Evolutionary conservation across 1,140 invertebrate genomes (phyloP).

Genomic region (Phenacoccus solenopsis): DNA sequence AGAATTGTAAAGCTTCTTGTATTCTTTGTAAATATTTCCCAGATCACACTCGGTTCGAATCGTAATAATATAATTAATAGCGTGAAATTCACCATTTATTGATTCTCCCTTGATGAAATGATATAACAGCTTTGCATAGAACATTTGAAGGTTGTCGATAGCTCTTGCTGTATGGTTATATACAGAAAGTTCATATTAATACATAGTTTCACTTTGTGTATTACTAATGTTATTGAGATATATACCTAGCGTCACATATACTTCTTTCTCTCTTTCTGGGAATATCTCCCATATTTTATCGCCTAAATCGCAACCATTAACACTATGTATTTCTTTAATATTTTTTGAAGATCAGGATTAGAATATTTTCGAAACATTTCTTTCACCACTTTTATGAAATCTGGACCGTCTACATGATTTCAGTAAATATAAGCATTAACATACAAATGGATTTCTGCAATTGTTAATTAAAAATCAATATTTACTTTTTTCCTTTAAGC

Average conservation of each 20-base stretch:
- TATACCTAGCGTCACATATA: background rate
- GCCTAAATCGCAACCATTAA: background rate
- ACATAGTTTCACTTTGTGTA: too few relatives aligned
- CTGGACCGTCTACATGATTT: too few relatives aligned
- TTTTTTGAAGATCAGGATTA: background rate
- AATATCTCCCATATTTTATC: background rate
- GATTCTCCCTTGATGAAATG: background rate
- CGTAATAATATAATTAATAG: background rate
- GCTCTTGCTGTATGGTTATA: background rate
- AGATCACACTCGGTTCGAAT: background rate
- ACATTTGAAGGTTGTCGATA: background rate
- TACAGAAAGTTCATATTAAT: too few relatives aligned
- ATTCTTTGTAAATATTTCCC: background rate
- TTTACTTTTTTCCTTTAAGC: too few relatives aligned
- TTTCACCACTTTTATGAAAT: background rate
- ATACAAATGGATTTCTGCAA: too few relatives aligned
- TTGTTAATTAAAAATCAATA: too few relatives aligned
- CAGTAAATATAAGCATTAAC: too few relatives aligned
- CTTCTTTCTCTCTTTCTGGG: background rate
- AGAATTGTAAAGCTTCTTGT: background rate
- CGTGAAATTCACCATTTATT: background rate
- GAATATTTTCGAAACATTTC: background rate
- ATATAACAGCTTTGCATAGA: background rate
- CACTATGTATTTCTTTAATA: background rate
- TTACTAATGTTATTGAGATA: too few relatives aligned